These are phyloP conservation scores for Pristionchus arcanus DNA, from an alignment of 2,888 invertebrate species.

Conservation along the genomic window DNA sequence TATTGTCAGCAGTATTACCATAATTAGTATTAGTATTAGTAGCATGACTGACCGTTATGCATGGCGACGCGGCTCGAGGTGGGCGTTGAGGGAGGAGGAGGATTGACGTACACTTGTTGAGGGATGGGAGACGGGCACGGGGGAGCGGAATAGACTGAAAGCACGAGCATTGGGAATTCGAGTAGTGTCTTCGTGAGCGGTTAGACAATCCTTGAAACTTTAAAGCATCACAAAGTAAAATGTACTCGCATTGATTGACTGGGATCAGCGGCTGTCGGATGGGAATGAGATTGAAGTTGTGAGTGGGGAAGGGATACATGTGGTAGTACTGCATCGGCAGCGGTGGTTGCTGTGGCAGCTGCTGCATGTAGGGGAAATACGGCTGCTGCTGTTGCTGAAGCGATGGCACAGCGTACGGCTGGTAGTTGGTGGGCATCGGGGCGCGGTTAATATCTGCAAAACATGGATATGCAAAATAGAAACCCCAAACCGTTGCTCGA, in stretches of 20 bases:
- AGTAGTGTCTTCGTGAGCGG: no score
- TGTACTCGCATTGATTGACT: not conserved
- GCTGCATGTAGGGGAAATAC: not conserved
- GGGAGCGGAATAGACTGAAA: not conserved
- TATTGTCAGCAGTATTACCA: no score
- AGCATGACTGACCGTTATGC: not conserved
- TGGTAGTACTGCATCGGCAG: not conserved
- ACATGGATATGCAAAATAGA: not conserved
- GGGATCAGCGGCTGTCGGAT: not conserved
- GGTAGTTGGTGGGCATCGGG: not conserved
- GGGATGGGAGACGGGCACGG: not conserved
- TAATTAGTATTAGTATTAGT: no score
- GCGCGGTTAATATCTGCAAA: not conserved
- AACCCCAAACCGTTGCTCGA: not conserved
- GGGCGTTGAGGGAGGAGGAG: slow-evolving; percentile 1
- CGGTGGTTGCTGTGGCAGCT: not conserved
- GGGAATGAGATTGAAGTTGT: not conserved
- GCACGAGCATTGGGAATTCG: not conserved
- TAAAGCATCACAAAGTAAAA: not conserved
- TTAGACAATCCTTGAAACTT: no score
- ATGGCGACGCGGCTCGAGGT: not conserved
- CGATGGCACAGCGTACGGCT: not conserved
- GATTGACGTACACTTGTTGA: not conserved
- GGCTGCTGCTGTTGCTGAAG: not conserved
- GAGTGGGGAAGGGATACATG: not conserved